These are phyloP conservation scores for Enteromius argenteus DNA, from an alignment of 2,797 vertebrate species.

Conservation along the genomic window DNA sequence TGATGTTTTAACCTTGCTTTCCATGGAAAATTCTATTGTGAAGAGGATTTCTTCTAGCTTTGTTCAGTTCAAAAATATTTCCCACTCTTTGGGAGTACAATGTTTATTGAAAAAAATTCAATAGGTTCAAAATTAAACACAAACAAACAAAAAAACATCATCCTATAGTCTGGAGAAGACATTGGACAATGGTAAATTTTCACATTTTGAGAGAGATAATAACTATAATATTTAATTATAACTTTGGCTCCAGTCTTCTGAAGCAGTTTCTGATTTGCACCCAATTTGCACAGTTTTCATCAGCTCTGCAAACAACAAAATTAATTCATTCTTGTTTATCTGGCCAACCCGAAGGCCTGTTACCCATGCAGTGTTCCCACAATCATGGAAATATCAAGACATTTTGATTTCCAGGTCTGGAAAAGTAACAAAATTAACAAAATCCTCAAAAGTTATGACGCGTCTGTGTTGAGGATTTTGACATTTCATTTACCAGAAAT, in stretches of 20 bases:
- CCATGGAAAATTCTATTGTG: no score
- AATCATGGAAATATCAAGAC: neutral
- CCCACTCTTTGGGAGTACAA: neutral
- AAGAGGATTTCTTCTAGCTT: neutral
- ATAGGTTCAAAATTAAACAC: neutral
- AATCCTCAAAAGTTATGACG: neutral
- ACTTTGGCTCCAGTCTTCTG: neutral
- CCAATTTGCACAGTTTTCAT: neutral
- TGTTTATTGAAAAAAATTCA: neutral
- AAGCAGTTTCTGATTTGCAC: neutral
- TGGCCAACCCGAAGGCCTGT: neutral
- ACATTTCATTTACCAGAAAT: neutral
- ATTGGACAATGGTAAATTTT: neutral
- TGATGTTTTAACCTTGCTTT: no score
- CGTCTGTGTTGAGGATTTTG: neutral
- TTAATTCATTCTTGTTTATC: neutral
- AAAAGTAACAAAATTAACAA: neutral
- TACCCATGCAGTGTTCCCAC: neutral
- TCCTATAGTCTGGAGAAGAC: neutral
- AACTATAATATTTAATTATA: neutral
- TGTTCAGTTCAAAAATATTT: neutral
- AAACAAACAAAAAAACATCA: neutral
- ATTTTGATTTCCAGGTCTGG: neutral
- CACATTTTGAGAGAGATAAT: neutral
- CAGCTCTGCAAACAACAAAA: neutral